Base-by-base conservation (phyloP, 2,888 invertebrate genomes). In the Thera britannica region DNA sequence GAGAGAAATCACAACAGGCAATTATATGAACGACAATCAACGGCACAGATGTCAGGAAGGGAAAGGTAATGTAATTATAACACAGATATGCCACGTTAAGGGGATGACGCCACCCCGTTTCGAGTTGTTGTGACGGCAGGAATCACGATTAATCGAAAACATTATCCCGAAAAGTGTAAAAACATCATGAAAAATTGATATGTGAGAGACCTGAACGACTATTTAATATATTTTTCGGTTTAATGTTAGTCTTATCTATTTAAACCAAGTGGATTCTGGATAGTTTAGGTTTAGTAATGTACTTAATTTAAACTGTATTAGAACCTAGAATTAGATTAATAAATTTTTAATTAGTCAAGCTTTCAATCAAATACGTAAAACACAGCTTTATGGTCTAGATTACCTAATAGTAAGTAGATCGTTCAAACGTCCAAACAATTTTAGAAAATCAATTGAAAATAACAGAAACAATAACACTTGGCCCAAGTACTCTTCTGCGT, bases 21-120 rank as follows among this genome's bases (percentile, higher is more conserved):
- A 92, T 93, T 92, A 93, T 81, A 88, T 88, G 89, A 92, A 90
- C 83, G 91, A 90, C 89, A 90, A 90, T 90, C 90, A 89, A 87
- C 85, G 85, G 77, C 83, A 86, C 87, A 86, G 89, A 86, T 83
- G 87, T 84, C 81, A 82, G 83, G 76, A 83, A 86, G 87, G 86
- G 90, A 90, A 91, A 90, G 74, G 80, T 88, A 90, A 90, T 85
- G 86, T 83, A 88, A 91, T 93, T 91, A 90, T 84, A 67, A 70
- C 73, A 86, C 81, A 83, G 86, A 89, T 86, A 86, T 86, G 85
- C 82, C 84, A 81, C 82, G 83, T 88, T 86, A 84, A 77, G 83
- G 77, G 49, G 62, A 62, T 67, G 67, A 60, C 23, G 55, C 9
- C 59, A 49, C 36, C 59, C 56, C 55, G 59, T 67, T 54, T 48